Conservation (phyloP, 2,888 invertebrate species). For the Euclidia mi region DNA sequence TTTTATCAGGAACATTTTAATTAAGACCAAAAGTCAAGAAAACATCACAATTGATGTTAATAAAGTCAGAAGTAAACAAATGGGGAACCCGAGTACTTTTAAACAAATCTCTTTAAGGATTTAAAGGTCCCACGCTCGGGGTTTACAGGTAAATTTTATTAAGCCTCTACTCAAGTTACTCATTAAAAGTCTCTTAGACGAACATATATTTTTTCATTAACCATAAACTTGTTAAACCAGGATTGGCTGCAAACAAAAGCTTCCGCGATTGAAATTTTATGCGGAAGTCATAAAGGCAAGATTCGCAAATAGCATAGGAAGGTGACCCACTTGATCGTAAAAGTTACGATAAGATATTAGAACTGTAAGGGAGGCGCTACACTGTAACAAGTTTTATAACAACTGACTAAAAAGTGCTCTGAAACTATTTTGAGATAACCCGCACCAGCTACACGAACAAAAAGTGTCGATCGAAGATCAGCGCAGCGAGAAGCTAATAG, state of each 20-base stretch:
- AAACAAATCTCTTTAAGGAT: slow-evolving; percentile 54
- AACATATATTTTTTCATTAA: slow-evolving; percentile 37
- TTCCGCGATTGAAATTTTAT: slow-evolving; percentile 29
- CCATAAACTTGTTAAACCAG: slow-evolving; percentile 20
- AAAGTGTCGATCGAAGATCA: slow-evolving; percentile 13
- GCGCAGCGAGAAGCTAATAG: slow-evolving; percentile 18
- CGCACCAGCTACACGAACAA: background rate
- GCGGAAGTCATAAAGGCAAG: slow-evolving; percentile 27
- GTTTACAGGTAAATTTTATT: slow-evolving; percentile 43
- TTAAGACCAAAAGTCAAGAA: slow-evolving; percentile 18
- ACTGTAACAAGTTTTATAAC: slow-evolving; percentile 12
- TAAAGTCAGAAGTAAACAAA: slow-evolving; percentile 31
- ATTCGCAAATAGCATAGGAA: slow-evolving; percentile 28
- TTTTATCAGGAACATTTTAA: slow-evolving; percentile 14
- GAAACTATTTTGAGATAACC: slow-evolving; percentile 8
- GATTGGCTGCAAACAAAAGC: slow-evolving; percentile 23
- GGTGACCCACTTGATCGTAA: slow-evolving; percentile 23
- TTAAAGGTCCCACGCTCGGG: slow-evolving; percentile 32
- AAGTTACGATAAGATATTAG: slow-evolving; percentile 29
- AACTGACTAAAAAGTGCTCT: slow-evolving; percentile 1
- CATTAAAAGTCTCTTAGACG: slow-evolving; percentile 36
- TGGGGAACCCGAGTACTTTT: slow-evolving; percentile 27
- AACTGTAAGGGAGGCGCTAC: slow-evolving; percentile 1
- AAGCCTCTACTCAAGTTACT: slow-evolving; percentile 30
- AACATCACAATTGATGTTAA: slow-evolving; percentile 17